Evolutionary conservation across 2,797 vertebrate species (phyloP).

Genomic region (Phaenicophaeus curvirostris): DNA sequence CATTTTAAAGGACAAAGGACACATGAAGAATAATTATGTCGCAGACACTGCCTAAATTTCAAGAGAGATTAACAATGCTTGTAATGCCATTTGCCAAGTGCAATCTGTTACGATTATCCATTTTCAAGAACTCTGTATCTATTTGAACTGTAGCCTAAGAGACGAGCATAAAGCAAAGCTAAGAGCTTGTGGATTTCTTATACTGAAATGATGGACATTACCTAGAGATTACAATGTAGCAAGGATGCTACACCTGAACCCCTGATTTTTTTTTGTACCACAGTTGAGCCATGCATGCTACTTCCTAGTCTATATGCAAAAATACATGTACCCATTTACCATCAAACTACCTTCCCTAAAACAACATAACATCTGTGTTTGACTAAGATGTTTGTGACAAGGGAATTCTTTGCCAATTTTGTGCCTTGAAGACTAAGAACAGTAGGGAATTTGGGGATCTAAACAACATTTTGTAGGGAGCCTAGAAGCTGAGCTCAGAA

Average conservation of each 20-base stretch:
- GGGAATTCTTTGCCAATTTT: neutral
- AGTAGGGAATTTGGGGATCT: neutral
- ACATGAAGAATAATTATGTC: neutral
- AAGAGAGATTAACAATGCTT: neutral
- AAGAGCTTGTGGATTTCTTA: neutral
- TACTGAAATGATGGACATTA: neutral
- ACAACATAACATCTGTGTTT: neutral
- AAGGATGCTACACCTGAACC: neutral
- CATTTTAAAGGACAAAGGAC: neutral
- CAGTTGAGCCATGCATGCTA: neutral
- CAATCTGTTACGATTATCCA: neutral
- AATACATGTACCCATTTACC: neutral
- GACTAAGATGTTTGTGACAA: neutral
- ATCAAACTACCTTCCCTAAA: neutral
- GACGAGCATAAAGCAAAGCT: neutral
- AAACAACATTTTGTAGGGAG: neutral
- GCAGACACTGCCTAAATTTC: neutral
- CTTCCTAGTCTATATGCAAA: neutral
- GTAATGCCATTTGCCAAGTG: neutral
- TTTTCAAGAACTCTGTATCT: neutral
- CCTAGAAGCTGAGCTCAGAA: neutral
- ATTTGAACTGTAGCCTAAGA: neutral
- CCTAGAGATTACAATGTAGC: neutral
- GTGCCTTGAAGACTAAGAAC: neutral
- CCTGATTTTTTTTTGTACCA: neutral